Conservation (phyloP, 1,140 invertebrate species). For the Mercenaria mercenaria region DNA sequence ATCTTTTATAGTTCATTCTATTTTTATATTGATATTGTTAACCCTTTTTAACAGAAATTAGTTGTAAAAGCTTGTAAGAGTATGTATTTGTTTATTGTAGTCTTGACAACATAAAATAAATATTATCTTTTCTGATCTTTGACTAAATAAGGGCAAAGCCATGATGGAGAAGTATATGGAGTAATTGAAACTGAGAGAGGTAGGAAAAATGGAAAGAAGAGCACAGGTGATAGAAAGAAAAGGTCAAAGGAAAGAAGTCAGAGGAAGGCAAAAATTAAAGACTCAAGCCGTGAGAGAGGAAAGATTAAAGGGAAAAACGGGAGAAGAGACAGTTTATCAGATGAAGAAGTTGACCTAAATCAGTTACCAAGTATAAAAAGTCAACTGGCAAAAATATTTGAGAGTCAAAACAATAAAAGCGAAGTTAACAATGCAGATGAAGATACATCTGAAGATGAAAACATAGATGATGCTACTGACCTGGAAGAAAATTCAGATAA, state of each 20-base stretch:
- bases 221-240: not conserved
- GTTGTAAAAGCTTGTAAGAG: too few species aligned
- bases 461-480: not conserved
- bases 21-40: too few species aligned
- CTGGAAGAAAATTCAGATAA: not conserved
- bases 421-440: not conserved
- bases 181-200: not conserved
- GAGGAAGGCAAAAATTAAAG: not conserved
- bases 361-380: slow-evolving; percentile 47
- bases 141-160: too few species aligned
- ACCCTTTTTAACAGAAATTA: too few species aligned
- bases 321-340: not conserved
- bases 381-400: slow-evolving; percentile 46
- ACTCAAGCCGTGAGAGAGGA: not conserved
- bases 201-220: not conserved
- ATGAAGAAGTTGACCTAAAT: slow-evolving; percentile 8
- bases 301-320: not conserved
- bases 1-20: too few species aligned
- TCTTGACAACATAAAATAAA: too few species aligned
- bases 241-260: slow-evolving; percentile 18
- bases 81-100: too few species aligned
- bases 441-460: not conserved
- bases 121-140: too few species aligned
- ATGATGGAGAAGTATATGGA: not conserved
- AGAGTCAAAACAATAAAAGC: not conserved